Conservation (phyloP, 2,888 invertebrate species). For the Drosophila antonietae region DNA sequence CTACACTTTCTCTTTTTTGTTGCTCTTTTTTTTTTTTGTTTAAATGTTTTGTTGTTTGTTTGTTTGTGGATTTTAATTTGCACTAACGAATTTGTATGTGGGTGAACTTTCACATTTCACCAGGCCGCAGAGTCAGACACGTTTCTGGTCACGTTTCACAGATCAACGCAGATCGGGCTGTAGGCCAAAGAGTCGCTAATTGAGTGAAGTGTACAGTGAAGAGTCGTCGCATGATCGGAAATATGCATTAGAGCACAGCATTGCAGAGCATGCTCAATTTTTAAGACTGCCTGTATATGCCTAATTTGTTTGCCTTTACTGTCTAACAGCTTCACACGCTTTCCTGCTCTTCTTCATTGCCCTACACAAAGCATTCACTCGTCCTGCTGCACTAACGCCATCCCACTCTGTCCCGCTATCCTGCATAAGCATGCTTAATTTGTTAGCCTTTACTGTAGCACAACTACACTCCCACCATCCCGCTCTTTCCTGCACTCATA, state of each 20-base stretch:
- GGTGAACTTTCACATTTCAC: constrained; percentile 82
- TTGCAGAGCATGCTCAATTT: background rate
- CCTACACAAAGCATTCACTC: too few species aligned
- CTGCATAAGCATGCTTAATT: background rate
- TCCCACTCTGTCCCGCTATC: background rate
- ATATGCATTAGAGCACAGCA: background rate
- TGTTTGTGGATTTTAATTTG: constrained; percentile 65
- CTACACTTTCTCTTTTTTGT: constrained; percentile 76
- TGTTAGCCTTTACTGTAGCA: background rate
- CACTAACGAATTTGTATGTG: constrained; percentile 73
- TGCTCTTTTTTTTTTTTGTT: constrained; percentile 21
- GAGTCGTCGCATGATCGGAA: background rate
- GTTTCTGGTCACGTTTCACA: constrained; percentile 71
- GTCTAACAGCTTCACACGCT: background rate
- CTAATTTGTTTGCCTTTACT: background rate
- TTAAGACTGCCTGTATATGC: background rate
- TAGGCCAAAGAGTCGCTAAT: constrained; percentile 41
- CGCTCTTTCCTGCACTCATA: background rate
- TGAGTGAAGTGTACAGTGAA: constrained; percentile 22
- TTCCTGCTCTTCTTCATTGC: too few species aligned
- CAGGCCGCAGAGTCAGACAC: constrained; percentile 47
- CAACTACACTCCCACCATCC: background rate
- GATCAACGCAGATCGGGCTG: constrained; percentile 12
- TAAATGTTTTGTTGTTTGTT: constrained; percentile 14
- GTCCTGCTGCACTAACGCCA: too few species aligned